Evolutionary conservation across 2,888 invertebrate species (phyloP).

Genomic region (Archaeoteleia sp.): DNA sequence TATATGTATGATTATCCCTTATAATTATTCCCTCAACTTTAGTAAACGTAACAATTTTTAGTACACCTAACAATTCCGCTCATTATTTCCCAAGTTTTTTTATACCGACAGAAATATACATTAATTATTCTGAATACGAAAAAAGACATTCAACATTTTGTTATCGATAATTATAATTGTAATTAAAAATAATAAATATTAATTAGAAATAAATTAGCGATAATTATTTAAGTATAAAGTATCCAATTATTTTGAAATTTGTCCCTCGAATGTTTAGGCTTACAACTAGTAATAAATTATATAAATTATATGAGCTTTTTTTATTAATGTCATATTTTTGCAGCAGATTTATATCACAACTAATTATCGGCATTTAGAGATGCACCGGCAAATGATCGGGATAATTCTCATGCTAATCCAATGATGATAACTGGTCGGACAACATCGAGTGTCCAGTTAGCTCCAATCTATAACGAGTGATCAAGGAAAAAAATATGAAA

Average conservation of each 20-base stretch:
- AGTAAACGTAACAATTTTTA: too few species aligned
- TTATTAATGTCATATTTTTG: constrained; percentile 8
- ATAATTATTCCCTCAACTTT: too few species aligned
- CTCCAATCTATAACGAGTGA: constrained; percentile 10
- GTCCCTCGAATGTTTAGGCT: constrained; percentile 26
- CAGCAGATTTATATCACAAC: constrained; percentile 29
- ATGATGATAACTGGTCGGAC: constrained; percentile 36
- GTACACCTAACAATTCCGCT: too few species aligned
- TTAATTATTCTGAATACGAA: too few species aligned
- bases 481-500: constrained; percentile 6
- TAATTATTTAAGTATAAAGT: constrained; percentile 40
- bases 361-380: constrained; percentile 44
- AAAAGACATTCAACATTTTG: too few species aligned
- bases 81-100: too few species aligned
- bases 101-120: too few species aligned
- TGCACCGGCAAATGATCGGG: constrained; percentile 39
- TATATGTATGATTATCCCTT: too few species aligned
- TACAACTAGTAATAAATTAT: constrained; percentile 20
- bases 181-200: constrained; percentile 31
- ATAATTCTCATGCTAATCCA: constrained; percentile 45
- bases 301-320: constrained; percentile 11
- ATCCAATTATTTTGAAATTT: constrained; percentile 47
- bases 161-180: neutral
- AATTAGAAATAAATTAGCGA: constrained; percentile 32
- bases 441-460: constrained; percentile 38